A percentile compares a stretch with the other conserved stretches of the same genome.
phyloP scores from a whole-genome alignment of 2,113 vertebrate species.

The Crotalus horridus region DNA sequence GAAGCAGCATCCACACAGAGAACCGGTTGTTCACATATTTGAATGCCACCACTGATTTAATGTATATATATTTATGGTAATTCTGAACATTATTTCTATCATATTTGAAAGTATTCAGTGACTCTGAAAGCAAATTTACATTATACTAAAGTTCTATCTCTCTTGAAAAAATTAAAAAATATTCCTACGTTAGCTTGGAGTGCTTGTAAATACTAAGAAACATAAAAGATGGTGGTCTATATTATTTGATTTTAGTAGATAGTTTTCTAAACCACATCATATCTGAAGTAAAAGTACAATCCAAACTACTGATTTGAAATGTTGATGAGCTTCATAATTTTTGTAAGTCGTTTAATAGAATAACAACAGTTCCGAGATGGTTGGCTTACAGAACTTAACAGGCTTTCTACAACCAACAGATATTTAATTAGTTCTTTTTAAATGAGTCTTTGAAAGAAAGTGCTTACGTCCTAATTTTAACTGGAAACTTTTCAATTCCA shows the following conservation, averaged over 20 bases:
- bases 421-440: not conserved
- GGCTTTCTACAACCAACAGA: not conserved
- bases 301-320: not conserved
- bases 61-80: not conserved
- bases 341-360: not conserved
- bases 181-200: not conserved
- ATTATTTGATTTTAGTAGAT: not conserved
- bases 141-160: not conserved
- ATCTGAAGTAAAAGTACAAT: not conserved
- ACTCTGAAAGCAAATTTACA: not conserved
- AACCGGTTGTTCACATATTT: too few relatives aligned
- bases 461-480: not conserved
- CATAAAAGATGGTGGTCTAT: not conserved
- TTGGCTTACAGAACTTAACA: not conserved
- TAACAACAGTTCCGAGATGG: not conserved
- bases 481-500: not conserved
- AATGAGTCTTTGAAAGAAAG: not conserved
- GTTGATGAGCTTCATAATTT: not conserved
- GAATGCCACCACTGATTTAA: too few relatives aligned
- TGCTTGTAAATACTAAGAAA: not conserved
- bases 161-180: accelerated
- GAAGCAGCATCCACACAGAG: too few relatives aligned
- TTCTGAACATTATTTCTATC: not conserved
- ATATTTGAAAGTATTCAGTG: not conserved
- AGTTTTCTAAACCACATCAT: not conserved